Percentiles rank a stretch among this genome's conserved stretches.
These are phyloP conservation scores for Ostrea edulis DNA, from an alignment of 1,140 invertebrate genomes.

Conservation along the genomic window DNA sequence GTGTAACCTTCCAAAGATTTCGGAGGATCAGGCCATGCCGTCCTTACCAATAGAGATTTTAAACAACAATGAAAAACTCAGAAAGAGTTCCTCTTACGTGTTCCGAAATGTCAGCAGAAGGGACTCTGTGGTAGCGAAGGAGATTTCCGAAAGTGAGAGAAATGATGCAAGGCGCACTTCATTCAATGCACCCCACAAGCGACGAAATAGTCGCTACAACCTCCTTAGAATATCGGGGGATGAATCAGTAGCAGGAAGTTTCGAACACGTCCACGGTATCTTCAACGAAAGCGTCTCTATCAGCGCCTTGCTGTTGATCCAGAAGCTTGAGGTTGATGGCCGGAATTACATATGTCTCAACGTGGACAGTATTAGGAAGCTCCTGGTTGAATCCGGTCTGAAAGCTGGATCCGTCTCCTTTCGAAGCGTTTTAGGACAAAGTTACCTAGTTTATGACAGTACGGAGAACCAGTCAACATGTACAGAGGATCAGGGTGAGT, in stretches of 20 bases:
- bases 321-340: not conserved
- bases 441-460: not conserved
- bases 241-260: not conserved
- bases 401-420: not conserved
- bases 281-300: not conserved
- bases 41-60: conserved; percentile 3
- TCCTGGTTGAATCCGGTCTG: not conserved
- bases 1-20: conserved; percentile 13
- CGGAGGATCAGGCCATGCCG: conserved; percentile 14
- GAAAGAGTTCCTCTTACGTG: not conserved
- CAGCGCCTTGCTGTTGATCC: not conserved
- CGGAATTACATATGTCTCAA: not conserved
- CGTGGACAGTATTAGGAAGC: not conserved
- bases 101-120: not conserved
- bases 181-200: not conserved
- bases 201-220: conserved; percentile 3
- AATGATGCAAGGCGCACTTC: not conserved
- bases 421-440: not conserved
- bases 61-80: conserved; percentile 22
- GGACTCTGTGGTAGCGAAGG: conserved; percentile 1
- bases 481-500: not conserved
- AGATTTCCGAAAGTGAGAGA: not conserved
- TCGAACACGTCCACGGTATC: not conserved
- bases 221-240: not conserved
- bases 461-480: not conserved